A percentile compares a stretch with the other conserved stretches of the same genome.
Conservation (phyloP, 1,140 invertebrate genomes). For the Sesamia nonagrioides region DNA sequence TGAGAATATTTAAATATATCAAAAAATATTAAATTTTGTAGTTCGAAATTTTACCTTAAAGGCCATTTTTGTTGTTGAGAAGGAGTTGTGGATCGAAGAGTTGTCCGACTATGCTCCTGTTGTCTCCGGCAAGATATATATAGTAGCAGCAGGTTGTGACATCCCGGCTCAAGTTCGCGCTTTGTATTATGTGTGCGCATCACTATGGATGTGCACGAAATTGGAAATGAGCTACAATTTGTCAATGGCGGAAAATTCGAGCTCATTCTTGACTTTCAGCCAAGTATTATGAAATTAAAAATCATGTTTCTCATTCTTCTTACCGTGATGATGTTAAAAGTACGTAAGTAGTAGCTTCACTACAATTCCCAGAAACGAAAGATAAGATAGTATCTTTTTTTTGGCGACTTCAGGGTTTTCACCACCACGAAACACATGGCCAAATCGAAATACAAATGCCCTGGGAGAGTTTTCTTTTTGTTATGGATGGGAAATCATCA, state of each 20-base stretch:
- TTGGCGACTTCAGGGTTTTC: no score
- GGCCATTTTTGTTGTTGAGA: conserved; percentile 74
- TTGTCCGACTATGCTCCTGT: conserved; percentile 76
- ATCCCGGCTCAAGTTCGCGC: conserved; percentile 71
- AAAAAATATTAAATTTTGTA: background rate
- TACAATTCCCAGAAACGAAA: no score
- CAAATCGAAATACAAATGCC: no score
- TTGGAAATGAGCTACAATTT: conserved; percentile 83
- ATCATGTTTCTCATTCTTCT: background rate
- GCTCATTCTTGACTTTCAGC: conserved; percentile 79
- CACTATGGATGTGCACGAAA: conserved; percentile 80
- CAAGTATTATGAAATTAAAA: conserved; percentile 78
- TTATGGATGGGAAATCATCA: no score
- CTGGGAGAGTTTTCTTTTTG: no score
- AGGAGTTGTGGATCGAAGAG: conserved; percentile 70
- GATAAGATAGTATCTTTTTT: no score
- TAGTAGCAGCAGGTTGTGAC: conserved; percentile 75
- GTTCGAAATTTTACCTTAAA: conserved; percentile 76
- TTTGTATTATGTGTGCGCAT: conserved; percentile 82
- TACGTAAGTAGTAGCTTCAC: no score
- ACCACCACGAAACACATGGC: no score
- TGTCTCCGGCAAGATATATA: conserved; percentile 74
- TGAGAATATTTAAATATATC: background rate
- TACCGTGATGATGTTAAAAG: no score
- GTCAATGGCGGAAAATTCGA: conserved; percentile 81